phyloP scores from a whole-genome alignment of 2,797 vertebrate species.

The Acipenser transmontanus region DNA sequence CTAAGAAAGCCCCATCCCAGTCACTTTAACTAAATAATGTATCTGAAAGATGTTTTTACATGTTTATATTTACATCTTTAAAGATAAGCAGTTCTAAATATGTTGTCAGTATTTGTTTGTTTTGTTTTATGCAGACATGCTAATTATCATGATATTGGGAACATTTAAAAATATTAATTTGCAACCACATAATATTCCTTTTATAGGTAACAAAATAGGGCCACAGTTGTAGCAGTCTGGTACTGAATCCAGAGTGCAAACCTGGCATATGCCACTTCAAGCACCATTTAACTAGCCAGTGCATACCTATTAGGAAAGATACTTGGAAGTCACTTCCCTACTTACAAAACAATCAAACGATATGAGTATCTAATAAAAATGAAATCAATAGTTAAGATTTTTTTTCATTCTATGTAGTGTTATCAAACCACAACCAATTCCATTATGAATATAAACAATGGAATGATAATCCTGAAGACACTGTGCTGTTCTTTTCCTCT shows the following conservation, averaged over 20 bases:
- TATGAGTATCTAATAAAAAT: slow-evolving; percentile 39
- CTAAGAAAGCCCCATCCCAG: slow-evolving; percentile 14
- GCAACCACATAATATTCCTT: too few species aligned
- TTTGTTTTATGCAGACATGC: slow-evolving; percentile 28
- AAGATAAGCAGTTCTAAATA: too few species aligned
- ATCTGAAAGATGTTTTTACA: slow-evolving; percentile 23
- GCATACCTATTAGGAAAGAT: too few species aligned
- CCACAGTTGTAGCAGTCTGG: too few species aligned
- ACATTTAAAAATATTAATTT: too few species aligned
- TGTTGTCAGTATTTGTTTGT: slow-evolving; percentile 22
- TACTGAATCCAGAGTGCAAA: too few species aligned
- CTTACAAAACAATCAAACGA: slow-evolving; percentile 24
- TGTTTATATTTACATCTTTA: too few species aligned
- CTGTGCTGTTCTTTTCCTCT: slow-evolving; percentile 26
- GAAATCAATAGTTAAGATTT: slow-evolving; percentile 28
- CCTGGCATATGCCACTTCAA: too few species aligned
- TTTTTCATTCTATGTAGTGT: slow-evolving; percentile 37
- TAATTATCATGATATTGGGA: not conserved
- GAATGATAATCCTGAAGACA: slow-evolving; percentile 22
- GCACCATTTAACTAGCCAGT: too few species aligned
- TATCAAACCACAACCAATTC: slow-evolving; percentile 36
- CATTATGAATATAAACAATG: slow-evolving; percentile 21
- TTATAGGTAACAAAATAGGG: not conserved
- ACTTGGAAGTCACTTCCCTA: slow-evolving; percentile 20
- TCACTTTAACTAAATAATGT: slow-evolving; percentile 26